phyloP scores from a whole-genome alignment of 1,140 invertebrate genomes.

The Pachyrhynchus sulphureomaculatus region DNA sequence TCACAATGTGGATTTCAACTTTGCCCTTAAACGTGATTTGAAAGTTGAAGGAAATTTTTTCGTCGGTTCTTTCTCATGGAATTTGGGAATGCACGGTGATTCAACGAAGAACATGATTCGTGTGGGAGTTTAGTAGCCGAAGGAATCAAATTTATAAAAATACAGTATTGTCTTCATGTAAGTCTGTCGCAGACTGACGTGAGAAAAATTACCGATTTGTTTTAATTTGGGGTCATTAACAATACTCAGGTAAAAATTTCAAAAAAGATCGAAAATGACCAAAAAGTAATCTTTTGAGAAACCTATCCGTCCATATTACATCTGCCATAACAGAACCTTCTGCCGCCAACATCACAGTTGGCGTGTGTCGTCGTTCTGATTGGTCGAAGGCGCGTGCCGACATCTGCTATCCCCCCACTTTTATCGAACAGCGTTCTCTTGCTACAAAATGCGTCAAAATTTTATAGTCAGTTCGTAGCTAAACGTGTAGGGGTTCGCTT shows the following conservation, averaged over 20 bases:
- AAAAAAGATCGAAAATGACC: background rate
- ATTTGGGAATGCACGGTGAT: background rate
- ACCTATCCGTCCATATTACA: constrained; percentile 27
- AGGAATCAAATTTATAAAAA: no score
- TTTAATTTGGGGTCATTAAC: no score
- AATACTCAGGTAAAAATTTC: background rate
- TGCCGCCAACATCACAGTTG: constrained; percentile 20
- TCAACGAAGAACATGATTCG: background rate
- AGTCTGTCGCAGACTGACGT: no score
- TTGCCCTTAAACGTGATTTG: constrained; percentile 12
- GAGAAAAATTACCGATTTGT: no score
- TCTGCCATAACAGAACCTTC: constrained; percentile 11
- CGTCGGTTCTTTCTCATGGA: background rate
- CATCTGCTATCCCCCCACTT: constrained; percentile 23
- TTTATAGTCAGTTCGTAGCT: constrained; percentile 17
- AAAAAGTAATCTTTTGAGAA: constrained; percentile 25
- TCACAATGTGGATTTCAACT: constrained; percentile 9
- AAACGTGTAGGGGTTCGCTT: background rate
- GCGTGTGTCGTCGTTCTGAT: constrained; percentile 21
- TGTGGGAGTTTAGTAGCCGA: background rate
- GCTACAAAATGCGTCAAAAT: constrained; percentile 9
- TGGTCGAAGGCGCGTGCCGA: constrained; percentile 26
- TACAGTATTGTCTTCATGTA: no score
- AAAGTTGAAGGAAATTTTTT: background rate
- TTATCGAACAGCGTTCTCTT: constrained; percentile 19